Conservation (phyloP, 2,797 vertebrate genomes). For the Smutsia gigantea region DNA sequence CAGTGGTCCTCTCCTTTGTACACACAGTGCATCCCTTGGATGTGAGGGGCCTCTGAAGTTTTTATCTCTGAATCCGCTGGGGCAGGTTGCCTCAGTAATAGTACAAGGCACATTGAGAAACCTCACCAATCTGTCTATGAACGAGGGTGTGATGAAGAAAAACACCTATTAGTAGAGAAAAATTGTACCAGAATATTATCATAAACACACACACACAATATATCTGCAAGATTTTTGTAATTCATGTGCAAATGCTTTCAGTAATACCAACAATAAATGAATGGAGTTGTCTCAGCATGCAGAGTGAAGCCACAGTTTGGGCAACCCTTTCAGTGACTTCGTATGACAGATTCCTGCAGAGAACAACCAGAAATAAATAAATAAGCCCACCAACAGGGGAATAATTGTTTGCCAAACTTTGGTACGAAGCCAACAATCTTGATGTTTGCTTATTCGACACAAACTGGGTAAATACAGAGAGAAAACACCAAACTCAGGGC, state of each 20-base stretch:
- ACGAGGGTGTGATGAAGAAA: neutral
- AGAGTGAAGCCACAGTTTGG: neutral
- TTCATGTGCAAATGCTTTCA: accelerated
- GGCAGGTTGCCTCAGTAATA: slow-evolving; percentile 33
- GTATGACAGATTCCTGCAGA: slow-evolving; percentile 26
- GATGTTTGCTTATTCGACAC: slow-evolving; percentile 68
- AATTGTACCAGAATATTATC: neutral
- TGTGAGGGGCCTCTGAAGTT: neutral
- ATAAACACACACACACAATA: neutral
- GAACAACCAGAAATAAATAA: slow-evolving; percentile 67
- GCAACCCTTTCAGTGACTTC: slow-evolving; percentile 19
- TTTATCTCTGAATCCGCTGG: neutral
- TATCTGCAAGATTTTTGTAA: neutral
- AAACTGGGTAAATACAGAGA: slow-evolving; percentile 66
- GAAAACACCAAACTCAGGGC: slow-evolving; percentile 51
- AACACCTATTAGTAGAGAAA: neutral
- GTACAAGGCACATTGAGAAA: neutral
- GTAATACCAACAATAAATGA: neutral
- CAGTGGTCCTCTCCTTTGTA: neutral
- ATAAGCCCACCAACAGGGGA: slow-evolving; percentile 37
- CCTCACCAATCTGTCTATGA: neutral
- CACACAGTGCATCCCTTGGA: neutral
- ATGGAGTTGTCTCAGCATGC: neutral
- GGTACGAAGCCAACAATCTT: slow-evolving; percentile 47
- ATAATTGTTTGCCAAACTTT: slow-evolving; percentile 66